These are phyloP conservation scores for Mormyrops attenuatus DNA, from an alignment of 2,797 vertebrate species.

Conservation along the genomic window DNA sequence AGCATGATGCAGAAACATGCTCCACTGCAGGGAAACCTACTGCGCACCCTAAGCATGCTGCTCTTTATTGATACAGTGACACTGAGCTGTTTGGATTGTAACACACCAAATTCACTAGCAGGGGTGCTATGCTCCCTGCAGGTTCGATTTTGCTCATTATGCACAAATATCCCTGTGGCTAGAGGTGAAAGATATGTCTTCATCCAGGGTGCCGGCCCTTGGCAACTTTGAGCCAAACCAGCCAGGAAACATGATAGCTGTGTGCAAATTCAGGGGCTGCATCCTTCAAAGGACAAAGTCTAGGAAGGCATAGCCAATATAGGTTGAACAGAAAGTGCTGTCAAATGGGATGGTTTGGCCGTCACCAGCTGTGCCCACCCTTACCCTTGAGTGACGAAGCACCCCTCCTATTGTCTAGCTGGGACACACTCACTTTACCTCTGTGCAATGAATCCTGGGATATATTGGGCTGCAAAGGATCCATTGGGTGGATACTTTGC, in stretches of 20 bases:
- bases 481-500: not conserved
- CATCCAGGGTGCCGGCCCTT: not conserved
- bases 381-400: not conserved
- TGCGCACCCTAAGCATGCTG: not conserved
- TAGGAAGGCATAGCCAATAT: not conserved
- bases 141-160: not conserved
- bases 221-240: not conserved
- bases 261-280: not conserved
- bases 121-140: not conserved
- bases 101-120: not conserved
- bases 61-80: not conserved
- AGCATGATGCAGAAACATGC: not conserved
- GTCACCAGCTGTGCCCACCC: not conserved
- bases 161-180: not conserved
- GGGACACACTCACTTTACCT: not conserved
- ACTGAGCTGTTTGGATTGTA: not conserved
- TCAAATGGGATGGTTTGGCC: not conserved
- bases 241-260: not conserved
- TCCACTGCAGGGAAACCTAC: not conserved
- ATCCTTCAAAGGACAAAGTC: not conserved
- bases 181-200: not conserved
- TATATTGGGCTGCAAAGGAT: not conserved
- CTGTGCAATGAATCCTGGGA: not conserved
- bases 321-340: not conserved
- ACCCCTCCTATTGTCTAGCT: not conserved